Evolutionary conservation across 2,113 vertebrate genomes (phyloP), one percentile per base, ranked within the genome.

Genomic region (Pungitius pungitius): DNA sequence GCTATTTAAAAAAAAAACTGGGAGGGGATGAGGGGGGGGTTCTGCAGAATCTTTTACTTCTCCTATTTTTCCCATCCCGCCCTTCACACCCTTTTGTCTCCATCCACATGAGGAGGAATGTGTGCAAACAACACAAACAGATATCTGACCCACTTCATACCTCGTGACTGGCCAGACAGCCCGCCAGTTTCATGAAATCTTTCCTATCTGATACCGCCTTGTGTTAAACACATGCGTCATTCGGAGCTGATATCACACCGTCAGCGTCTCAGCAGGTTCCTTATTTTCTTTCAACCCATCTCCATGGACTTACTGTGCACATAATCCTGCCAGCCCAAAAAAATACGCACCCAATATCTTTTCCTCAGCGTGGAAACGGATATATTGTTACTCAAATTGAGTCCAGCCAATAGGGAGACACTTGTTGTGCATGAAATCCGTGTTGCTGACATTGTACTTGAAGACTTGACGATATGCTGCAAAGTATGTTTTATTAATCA

Each of bases 191-290:
- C 88, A 91, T 81, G 73, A 90, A 92, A 87, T 93, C 84, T 93
- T 93, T 93, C 91, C 91, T 87, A 91, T 91, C 87, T 81, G 89
- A 88, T 89, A 82, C 79, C 70, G 85, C 77, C 77, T 83, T 77
- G 71, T 83, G 80, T 75, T 77, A 27, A 80, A 89, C 78, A 80
- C 87, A 82, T 91, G 91, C 86, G 90, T 93, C 92, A 92, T 49
- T 85, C 72, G 63, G 69, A 88, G 81, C 72, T 88, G 84, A 85
- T 90, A 89, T 90, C 87, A 89, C 90, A 78, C 70, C 80, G 86
- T 90, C 91, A 90, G 89, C 89, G 90, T 91, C 92, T 92, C 90
- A 84, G 71, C 64, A 78, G 89, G 90, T 93, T 92, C 92, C 92
- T 88, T 85, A 88, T 91, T 90, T 89, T 77, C 75, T 82, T 87